Base-by-base conservation (phyloP, 1,140 invertebrate species). In the Pseudomyrmex cubaensis region DNA sequence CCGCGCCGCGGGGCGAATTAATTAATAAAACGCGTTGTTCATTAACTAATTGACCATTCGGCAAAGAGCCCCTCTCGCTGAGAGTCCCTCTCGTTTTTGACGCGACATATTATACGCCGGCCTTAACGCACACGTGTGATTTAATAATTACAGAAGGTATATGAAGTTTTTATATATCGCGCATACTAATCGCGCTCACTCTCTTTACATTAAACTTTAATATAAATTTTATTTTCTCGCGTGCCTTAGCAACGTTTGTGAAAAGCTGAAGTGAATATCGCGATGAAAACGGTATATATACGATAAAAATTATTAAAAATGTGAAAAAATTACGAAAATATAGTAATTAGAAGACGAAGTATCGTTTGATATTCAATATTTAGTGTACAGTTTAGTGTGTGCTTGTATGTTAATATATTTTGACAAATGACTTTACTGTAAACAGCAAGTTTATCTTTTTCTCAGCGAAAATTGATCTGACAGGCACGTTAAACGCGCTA, bases 1-100 rank as follows among this genome's bases (percentile, higher is more conserved):
- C 5, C 35, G 35, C 10, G n/a, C 46, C 54, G 12, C 44, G 52
- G 20, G 54, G 76, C 78, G 44, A 75, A 77, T 77, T 87, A 87
- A 87, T 87, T 86, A 83, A 77, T 77, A 83, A 77, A 77, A 72
- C 61, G 52, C 80, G 69, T 61, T 44, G 85, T 83, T 86, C 72
- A 77, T 87, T 87, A 87, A 73, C 66, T 87, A 87, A 87, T 87
- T 87, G 80, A 75, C 70, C 82, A 77, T 83, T 69, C 44, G 54
- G 56, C 22, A 44, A 57, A 64, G 69, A 61, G 61, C 54, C 50
- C 5, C 35, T 35, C 35, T 67, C 20, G 70, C 25, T 44, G 56
- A 61, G 76, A 77, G 72, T 67, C 35, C 5, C 35, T 73, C 50
- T 75, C 85, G 22, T 83, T 84, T 44, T 66, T 77, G 73, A 73